These are phyloP conservation scores for Hylomyscus alleni DNA, from an alignment of 2,797 vertebrate genomes.

Conservation along the genomic window DNA sequence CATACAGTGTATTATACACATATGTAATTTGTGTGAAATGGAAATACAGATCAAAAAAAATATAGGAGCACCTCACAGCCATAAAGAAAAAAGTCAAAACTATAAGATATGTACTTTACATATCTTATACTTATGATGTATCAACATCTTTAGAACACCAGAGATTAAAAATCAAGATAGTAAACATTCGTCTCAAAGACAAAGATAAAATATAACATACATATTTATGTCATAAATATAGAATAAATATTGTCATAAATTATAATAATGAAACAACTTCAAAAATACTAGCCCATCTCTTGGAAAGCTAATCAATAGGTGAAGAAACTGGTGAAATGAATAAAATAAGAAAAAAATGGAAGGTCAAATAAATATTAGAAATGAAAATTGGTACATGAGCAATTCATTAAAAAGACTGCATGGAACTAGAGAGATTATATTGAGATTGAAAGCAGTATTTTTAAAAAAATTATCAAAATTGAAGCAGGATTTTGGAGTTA, in stretches of 20 bases:
- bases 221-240: not conserved
- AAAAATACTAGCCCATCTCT: not conserved
- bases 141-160: not conserved
- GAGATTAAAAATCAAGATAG: not conserved
- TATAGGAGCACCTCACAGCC: accelerated
- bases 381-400: not conserved
- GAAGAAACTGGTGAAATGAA: not conserved
- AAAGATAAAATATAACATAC: not conserved
- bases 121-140: not conserved
- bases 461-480: slow-evolving; percentile 42
- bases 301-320: not conserved
- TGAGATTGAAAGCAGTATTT: not conserved
- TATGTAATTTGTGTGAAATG: no score
- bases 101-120: no score
- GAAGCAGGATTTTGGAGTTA: not conserved
- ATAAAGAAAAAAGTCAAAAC: not conserved
- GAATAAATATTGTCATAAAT: not conserved
- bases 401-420: not conserved
- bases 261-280: not conserved
- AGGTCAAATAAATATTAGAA: not conserved
- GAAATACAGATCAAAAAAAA: not conserved
- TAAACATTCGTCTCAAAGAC: not conserved
- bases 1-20: not conserved
- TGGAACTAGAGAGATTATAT: not conserved
- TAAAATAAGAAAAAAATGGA: not conserved